Evolutionary conservation across 1,140 invertebrate genomes (phyloP).

Genomic region (Orius laevigatus): DNA sequence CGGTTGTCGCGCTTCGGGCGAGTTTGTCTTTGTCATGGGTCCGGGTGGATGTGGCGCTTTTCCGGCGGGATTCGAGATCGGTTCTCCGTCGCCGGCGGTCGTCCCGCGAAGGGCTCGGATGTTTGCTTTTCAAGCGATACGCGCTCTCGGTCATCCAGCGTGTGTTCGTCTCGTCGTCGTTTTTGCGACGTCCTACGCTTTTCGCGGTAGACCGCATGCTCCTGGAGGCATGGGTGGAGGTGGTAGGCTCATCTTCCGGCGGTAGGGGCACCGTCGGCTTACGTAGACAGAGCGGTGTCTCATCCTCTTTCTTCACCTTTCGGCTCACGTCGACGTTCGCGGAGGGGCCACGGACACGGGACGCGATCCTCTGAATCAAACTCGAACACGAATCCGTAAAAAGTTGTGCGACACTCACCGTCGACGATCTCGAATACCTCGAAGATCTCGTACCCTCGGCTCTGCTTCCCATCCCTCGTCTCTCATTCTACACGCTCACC

Average conservation of each 20-base stretch:
- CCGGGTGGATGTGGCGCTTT: constrained; percentile 1
- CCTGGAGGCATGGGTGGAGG: background rate
- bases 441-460: constrained; percentile 23
- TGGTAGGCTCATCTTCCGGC: constrained; percentile 1
- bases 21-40: constrained; percentile 20
- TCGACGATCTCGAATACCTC: constrained; percentile 56
- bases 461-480: constrained; percentile 1
- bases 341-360: constrained; percentile 49
- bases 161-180: background rate
- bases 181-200: background rate
- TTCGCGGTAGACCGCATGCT: constrained; percentile 1
- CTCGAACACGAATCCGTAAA: constrained; percentile 68
- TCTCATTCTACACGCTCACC: background rate
- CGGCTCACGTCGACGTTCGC: constrained; percentile 17
- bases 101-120: constrained; percentile 38
- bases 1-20: constrained; percentile 41
- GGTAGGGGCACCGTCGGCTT: background rate
- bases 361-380: constrained; percentile 57
- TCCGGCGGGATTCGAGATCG: constrained; percentile 8
- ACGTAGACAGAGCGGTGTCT: constrained; percentile 3
- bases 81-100: constrained; percentile 31
- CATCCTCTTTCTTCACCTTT: background rate
- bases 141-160: constrained; percentile 6
- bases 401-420: constrained; percentile 64
- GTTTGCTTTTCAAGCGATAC: constrained; percentile 21